These are phyloP conservation scores for Drosophila ambigua DNA, from an alignment of 1,140 invertebrate genomes.

Conservation along the genomic window DNA sequence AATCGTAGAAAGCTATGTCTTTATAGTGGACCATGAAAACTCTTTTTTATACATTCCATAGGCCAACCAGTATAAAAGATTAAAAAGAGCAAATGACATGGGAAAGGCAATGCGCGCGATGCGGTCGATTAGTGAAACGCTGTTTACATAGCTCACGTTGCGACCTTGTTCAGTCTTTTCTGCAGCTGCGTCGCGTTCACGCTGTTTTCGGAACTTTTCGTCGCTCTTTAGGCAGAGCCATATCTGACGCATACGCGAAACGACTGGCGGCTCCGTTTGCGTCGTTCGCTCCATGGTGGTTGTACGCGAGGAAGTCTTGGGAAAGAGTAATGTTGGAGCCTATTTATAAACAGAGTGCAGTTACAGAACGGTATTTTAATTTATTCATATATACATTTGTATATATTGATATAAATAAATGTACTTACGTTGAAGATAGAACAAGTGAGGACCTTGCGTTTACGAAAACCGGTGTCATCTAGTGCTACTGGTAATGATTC, in stretches of 20 bases:
- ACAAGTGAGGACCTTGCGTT: slow-evolving; percentile 86
- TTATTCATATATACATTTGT: too few species aligned
- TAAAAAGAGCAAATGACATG: slow-evolving; percentile 92
- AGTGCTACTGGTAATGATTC: slow-evolving; percentile 44
- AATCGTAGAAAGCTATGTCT: slow-evolving; percentile 28
- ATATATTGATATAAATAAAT: too few species aligned
- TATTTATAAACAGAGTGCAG: slow-evolving; percentile 33
- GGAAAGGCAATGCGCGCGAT: slow-evolving; percentile 94
- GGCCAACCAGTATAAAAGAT: slow-evolving; percentile 93
- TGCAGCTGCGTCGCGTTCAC: slow-evolving; percentile 89
- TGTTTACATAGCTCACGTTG: slow-evolving; percentile 89
- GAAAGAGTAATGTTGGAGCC: slow-evolving; percentile 84
- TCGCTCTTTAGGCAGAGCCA: slow-evolving; percentile 92
- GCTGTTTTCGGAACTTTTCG: slow-evolving; percentile 89
- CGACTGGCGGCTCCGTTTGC: slow-evolving; percentile 89
- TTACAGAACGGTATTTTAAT: background rate
- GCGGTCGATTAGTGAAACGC: slow-evolving; percentile 94
- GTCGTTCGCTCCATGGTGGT: slow-evolving; percentile 91
- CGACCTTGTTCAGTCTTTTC: slow-evolving; percentile 67
- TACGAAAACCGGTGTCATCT: slow-evolving; percentile 58
- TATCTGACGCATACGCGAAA: slow-evolving; percentile 91
- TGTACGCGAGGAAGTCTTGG: slow-evolving; percentile 64
- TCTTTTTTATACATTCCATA: slow-evolving; percentile 83
- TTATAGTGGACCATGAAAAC: slow-evolving; percentile 75
- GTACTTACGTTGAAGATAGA: slow-evolving; percentile 86